Conservation (phyloP, 2,888 invertebrate genomes). For the Epinotia brunnichana region DNA sequence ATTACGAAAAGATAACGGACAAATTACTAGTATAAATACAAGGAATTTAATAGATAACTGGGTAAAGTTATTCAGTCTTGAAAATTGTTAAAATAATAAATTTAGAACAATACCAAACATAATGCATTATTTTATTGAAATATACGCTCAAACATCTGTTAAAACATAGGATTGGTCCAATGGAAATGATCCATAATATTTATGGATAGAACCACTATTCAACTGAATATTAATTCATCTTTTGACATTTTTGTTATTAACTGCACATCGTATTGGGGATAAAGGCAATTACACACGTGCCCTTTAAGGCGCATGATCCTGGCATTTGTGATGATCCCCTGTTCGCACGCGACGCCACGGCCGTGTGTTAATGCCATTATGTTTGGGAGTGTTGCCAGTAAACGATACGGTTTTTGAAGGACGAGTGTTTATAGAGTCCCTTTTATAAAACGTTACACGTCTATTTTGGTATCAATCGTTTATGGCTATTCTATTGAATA, state of each 20-base stretch:
- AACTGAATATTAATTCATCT: slow-evolving; percentile 11
- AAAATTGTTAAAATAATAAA: too few relatives aligned
- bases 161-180: not conserved
- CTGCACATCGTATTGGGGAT: not conserved
- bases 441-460: not conserved
- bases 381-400: slow-evolving; percentile 17
- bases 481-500: too few relatives aligned
- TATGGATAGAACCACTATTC: not conserved
- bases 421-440: not conserved
- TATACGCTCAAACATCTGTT: not conserved
- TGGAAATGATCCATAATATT: not conserved
- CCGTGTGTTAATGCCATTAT: slow-evolving; percentile 33
- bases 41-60: too few relatives aligned
- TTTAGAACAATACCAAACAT: not conserved
- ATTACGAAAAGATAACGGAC: too few relatives aligned
- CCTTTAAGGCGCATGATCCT: slow-evolving; percentile 39
- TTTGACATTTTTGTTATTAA: slow-evolving; percentile 26
- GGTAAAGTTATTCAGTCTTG: too few relatives aligned
- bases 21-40: too few relatives aligned
- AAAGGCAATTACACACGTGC: slow-evolving; percentile 33
- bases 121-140: not conserved
- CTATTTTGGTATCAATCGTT: not conserved
- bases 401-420: not conserved
- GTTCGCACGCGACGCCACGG: slow-evolving; percentile 31
- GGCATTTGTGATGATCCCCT: slow-evolving; percentile 39